A percentile compares a stretch with the other conserved stretches of the same genome.
Evolutionary conservation across 2,888 invertebrate genomes (phyloP).

Genomic region (Brachyptera risi): DNA sequence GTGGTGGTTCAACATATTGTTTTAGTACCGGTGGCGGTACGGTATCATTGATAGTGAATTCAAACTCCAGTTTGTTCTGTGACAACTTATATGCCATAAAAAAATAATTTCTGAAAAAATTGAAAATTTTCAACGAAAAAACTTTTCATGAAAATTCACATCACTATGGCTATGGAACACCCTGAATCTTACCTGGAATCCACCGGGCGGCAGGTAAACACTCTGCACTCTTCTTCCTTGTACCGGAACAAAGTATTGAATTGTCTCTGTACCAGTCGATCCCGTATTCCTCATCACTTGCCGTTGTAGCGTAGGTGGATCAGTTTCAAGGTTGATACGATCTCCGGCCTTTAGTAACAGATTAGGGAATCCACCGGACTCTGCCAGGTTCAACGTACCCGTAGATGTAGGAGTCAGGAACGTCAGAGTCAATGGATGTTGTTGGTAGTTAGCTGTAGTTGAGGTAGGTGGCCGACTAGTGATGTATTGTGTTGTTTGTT

Average conservation of each 20-base stretch:
- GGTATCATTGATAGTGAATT: too few species aligned
- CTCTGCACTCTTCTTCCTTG: slow-evolving; percentile 43
- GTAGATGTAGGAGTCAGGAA: slow-evolving; percentile 39
- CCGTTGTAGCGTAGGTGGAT: slow-evolving; percentile 27
- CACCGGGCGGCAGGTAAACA: slow-evolving; percentile 44
- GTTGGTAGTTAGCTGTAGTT: slow-evolving; percentile 31
- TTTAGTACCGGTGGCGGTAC: too few species aligned
- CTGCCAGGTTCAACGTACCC: slow-evolving; percentile 27
- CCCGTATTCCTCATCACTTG: background rate
- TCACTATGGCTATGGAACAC: too few species aligned
- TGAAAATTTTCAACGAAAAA: too few species aligned
- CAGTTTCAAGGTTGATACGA: slow-evolving; percentile 30
- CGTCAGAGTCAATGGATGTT: slow-evolving; percentile 47
- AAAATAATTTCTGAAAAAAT: too few species aligned
- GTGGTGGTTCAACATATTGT: too few species aligned
- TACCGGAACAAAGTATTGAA: slow-evolving; percentile 38
- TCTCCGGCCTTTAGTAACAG: slow-evolving; percentile 32
- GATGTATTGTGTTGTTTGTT: slow-evolving; percentile 5
- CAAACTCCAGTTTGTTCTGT: too few species aligned
- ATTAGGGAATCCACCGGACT: slow-evolving; percentile 33
- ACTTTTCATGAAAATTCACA: too few species aligned
- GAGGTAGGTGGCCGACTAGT: slow-evolving; percentile 7
- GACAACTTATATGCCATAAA: too few species aligned
- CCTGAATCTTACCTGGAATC: slow-evolving; percentile 27
- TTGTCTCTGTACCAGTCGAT: slow-evolving; percentile 25